Base-by-base conservation (phyloP, 2,113 vertebrate species). In the Phoxinus phoxinus region DNA sequence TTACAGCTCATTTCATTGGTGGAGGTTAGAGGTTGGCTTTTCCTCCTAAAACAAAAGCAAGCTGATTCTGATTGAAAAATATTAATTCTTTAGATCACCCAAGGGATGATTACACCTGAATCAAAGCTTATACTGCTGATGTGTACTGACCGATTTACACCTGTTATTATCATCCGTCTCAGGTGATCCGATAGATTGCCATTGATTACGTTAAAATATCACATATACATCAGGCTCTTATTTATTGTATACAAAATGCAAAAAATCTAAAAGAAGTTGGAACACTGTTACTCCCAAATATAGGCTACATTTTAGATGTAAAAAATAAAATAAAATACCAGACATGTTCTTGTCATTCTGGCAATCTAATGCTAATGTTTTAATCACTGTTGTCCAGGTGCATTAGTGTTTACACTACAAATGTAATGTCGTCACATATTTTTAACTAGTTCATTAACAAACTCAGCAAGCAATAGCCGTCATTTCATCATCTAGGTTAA, bases 21-120 rank as follows among this genome's bases (percentile, higher is more conserved):
- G 46, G 86, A 89, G 91, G 85, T 87, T 27, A 56, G 74, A 77
- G 15, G 48, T 56, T 6, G 44, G 4, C 51, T 32, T 15, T 56
- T 35, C 15, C 9, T 77, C 11, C 27, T 13, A 5, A 77, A 32
- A 21, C 25, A 56, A 6, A 46, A 75, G 44, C 27, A 19, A 17
- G 25, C 44, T 2, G 15, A 21, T 76, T 21, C 25, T 46, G 37
- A 44, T 25, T 73, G 71, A 73, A 46, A 44, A 46, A 25, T 0
- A 73, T 25, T 25, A 6, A n/a, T 25, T 25, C n/a, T 17, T 48
- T 25, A 48, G n/a, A 5, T 74, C 72, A 48, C 44, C 13, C 10
- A n/a, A n/a, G 35, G 21, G 35, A 12, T 12, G 69, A 12, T 71
- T 71, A 23, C 19, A 71, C 69, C 69, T n/a, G 67, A 69, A 37